These are phyloP conservation scores for Theocolax elegans DNA, from an alignment of 1,140 invertebrate species.

Conservation along the genomic window DNA sequence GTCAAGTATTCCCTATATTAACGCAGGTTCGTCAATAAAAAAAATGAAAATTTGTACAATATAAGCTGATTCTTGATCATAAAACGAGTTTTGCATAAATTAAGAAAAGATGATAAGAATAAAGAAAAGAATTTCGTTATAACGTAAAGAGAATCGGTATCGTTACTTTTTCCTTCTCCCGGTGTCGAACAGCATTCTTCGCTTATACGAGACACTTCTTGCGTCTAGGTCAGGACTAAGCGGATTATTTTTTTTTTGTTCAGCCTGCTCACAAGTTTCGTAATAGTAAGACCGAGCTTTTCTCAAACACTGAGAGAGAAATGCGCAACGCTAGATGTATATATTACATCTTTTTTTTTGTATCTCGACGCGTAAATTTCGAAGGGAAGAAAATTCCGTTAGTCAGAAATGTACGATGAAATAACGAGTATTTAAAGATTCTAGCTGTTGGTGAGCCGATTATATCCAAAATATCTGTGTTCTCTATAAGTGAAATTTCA, in stretches of 20 bases:
- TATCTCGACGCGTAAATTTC: not conserved
- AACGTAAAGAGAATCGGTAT: not conserved
- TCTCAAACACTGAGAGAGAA: not conserved
- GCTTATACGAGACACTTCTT: not conserved
- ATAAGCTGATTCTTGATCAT: not conserved
- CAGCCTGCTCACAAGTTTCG: not conserved
- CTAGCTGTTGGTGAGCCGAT: not conserved
- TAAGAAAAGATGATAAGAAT: constrained; percentile 1
- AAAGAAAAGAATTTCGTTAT: not conserved
- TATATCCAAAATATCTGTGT: no score
- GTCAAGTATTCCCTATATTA: not conserved
- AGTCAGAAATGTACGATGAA: not conserved
- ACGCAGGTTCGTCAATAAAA: not conserved
- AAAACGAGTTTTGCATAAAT: constrained; percentile 9
- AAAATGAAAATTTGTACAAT: not conserved
- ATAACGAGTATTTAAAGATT: not conserved
- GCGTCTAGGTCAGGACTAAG: not conserved
- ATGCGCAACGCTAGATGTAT: not conserved
- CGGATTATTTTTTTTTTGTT: constrained; percentile 18
- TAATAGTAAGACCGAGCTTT: constrained; percentile 8
- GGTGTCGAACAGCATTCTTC: constrained; percentile 1
- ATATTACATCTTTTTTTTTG: constrained; percentile 9
- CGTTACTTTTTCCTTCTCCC: not conserved
- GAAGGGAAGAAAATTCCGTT: not conserved
- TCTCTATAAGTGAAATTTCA: not conserved